Conservation (phyloP, 2,888 invertebrate genomes). For the Pyralis farinalis region DNA sequence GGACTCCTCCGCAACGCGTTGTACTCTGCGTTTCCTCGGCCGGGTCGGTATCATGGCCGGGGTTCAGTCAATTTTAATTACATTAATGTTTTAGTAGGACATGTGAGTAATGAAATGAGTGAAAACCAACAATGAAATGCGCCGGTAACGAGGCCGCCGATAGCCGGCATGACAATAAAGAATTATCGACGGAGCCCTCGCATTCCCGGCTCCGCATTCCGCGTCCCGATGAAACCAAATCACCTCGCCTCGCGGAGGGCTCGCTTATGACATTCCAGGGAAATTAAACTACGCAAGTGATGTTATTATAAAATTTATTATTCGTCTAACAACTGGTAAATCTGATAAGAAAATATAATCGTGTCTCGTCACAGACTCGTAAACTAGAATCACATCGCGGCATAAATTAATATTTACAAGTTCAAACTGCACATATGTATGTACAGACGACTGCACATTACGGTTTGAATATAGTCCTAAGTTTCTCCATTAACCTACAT, state of each 20-base stretch:
- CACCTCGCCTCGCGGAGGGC: conserved; percentile 20
- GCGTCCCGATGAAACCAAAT: conserved; percentile 33
- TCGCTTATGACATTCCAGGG: conserved; percentile 21
- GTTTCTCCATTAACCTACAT: too few relatives aligned
- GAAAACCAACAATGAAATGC: too few relatives aligned
- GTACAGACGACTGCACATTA: not conserved
- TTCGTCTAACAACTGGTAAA: conserved; percentile 56
- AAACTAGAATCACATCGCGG: conserved; percentile 21
- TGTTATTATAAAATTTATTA: conserved; percentile 55
- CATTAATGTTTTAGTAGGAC: too few relatives aligned
- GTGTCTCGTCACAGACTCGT: conserved; percentile 19
- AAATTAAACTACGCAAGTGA: conserved; percentile 26
- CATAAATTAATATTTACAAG: conserved; percentile 63
- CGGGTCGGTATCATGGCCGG: too few relatives aligned
- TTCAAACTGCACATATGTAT: not conserved
- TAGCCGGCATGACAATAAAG: too few relatives aligned
- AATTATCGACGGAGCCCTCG: conserved; percentile 27
- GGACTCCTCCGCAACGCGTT: too few relatives aligned
- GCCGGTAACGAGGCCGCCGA: too few relatives aligned
- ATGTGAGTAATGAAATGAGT: too few relatives aligned
- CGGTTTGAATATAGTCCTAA: too few relatives aligned
- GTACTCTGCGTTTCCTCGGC: too few relatives aligned
- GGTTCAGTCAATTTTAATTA: too few relatives aligned
- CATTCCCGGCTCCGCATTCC: conserved; percentile 43
- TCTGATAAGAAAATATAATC: conserved; percentile 54